Conservation (phyloP, 1,140 invertebrate species). For the Harpegnathos saltator region DNA sequence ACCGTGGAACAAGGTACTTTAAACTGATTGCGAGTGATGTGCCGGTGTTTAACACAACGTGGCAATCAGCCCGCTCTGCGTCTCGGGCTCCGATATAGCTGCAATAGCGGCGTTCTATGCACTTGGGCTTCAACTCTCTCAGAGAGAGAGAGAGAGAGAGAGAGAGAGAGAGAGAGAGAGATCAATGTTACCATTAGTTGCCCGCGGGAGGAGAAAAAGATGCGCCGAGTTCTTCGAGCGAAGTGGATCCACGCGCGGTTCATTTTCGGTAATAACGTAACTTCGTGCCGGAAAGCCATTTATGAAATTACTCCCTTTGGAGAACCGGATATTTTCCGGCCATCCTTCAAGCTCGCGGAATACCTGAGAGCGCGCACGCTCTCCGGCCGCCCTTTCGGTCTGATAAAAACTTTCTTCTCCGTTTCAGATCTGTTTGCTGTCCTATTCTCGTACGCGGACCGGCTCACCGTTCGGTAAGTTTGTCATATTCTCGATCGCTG, state of each 20-base stretch:
- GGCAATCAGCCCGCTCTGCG: slow-evolving; percentile 31
- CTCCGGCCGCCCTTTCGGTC: slow-evolving; percentile 31
- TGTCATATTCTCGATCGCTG: background rate
- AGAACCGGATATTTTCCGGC: slow-evolving; percentile 8
- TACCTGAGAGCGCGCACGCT: background rate
- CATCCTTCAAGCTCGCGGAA: slow-evolving; percentile 5
- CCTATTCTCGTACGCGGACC: slow-evolving; percentile 15
- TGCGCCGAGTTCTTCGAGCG: no score
- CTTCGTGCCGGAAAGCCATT: background rate
- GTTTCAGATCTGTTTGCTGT: slow-evolving; percentile 57
- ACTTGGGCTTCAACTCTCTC: background rate
- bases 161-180: no score
- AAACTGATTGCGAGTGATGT: slow-evolving; percentile 59
- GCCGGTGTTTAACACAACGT: slow-evolving; percentile 31
- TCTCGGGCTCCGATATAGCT: slow-evolving; percentile 5
- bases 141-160: no score
- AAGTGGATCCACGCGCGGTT: background rate
- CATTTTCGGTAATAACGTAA: slow-evolving; percentile 14
- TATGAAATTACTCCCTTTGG: slow-evolving; percentile 41
- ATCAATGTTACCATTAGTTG: background rate
- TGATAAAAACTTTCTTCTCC: slow-evolving; percentile 71
- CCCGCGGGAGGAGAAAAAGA: background rate
- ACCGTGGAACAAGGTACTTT: slow-evolving; percentile 43
- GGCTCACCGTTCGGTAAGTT: slow-evolving; percentile 64
- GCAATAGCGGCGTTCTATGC: background rate